phyloP scores from a whole-genome alignment of 2,797 vertebrate genomes.

The Silurus lanzhouensis region DNA sequence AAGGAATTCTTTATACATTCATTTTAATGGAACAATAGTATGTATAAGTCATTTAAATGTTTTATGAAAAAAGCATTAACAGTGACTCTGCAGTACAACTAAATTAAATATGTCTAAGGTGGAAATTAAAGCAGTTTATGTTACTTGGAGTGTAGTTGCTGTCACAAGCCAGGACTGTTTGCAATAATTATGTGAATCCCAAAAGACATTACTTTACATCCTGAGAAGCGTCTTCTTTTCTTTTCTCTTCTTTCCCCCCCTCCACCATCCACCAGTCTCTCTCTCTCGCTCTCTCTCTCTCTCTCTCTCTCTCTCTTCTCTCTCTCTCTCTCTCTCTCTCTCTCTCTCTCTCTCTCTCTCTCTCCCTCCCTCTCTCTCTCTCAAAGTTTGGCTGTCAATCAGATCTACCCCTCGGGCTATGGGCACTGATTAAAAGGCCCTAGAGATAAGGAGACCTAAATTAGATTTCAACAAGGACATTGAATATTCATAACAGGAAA shows the following conservation, averaged over 20 bases:
- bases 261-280: constrained; percentile 28
- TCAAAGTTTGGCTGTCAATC: constrained; percentile 95
- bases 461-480: constrained; percentile 98
- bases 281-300: constrained; percentile 59
- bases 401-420: constrained; percentile 89
- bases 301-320: constrained; percentile 65
- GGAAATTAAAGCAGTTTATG: constrained; percentile 7
- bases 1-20: background rate
- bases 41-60: constrained; percentile 47
- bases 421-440: constrained; percentile 98
- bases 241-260: background rate
- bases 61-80: constrained; percentile 21
- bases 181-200: constrained; percentile 15
- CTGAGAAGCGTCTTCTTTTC: constrained; percentile 9
- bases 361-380: constrained; percentile 70
- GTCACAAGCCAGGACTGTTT: constrained; percentile 1
- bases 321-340: constrained; percentile 54
- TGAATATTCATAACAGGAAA: constrained; percentile 96
- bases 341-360: constrained; percentile 67
- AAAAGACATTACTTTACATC: constrained; percentile 35
- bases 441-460: constrained; percentile 94
- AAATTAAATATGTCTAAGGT: constrained; percentile 20
- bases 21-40: constrained; percentile 15
- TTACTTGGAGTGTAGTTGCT: background rate
- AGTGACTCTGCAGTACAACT: background rate